Conservation (phyloP, 1,140 invertebrate species). For the Drosophila insularis region DNA sequence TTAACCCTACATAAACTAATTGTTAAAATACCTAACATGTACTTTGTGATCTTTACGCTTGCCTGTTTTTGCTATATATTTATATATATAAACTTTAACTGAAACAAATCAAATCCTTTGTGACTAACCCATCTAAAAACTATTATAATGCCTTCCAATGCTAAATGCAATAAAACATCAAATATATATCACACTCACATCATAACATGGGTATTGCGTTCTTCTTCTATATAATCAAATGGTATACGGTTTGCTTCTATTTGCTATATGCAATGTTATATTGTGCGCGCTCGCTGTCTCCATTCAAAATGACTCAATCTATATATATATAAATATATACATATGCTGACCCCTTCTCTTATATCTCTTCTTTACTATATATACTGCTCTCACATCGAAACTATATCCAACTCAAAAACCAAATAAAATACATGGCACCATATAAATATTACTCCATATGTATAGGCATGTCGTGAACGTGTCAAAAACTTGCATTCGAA, state of each 20-base stretch:
- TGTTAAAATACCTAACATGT: constrained; percentile 49
- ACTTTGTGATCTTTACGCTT: constrained; percentile 70
- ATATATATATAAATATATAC: constrained; percentile 18
- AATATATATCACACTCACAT: constrained; percentile 24
- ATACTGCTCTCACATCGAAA: constrained; percentile 58
- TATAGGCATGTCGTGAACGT: constrained; percentile 91
- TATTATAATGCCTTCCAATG: constrained; percentile 34
- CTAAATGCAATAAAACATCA: constrained; percentile 23
- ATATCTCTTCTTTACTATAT: constrained; percentile 60
- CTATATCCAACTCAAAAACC: constrained; percentile 39
- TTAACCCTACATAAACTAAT: constrained; percentile 39
- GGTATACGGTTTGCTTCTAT: constrained; percentile 68
- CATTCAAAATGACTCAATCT: constrained; percentile 49
- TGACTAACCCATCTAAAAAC: constrained; percentile 43
- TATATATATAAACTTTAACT: constrained; percentile 33
- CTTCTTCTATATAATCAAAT: constrained; percentile 62
- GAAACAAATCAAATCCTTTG: constrained; percentile 14
- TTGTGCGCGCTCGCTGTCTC: constrained; percentile 56
- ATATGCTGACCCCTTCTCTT: constrained; percentile 51
- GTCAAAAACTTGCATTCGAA: constrained; percentile 93
- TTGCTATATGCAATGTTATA: constrained; percentile 49
- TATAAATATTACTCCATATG: constrained; percentile 35
- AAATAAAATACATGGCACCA: constrained; percentile 52
- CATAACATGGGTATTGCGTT: constrained; percentile 74
- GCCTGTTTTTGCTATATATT: constrained; percentile 67